Base-by-base conservation (phyloP, 2,888 invertebrate species). In the Macrophya annulata region DNA sequence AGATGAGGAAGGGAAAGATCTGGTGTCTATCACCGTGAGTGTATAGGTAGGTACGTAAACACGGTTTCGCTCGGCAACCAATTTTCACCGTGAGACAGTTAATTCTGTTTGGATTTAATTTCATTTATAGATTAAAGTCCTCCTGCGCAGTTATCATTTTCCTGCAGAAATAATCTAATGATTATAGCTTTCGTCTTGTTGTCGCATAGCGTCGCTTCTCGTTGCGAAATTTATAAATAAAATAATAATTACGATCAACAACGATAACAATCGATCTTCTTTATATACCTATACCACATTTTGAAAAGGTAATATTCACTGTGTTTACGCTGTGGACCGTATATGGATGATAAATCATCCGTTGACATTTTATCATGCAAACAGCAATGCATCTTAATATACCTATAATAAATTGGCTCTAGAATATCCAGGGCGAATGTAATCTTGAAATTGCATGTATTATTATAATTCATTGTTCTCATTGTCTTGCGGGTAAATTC, bases 71-170 rank as follows among this genome's bases (percentile, higher is more conserved):
- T 12, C 81, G 62, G 59, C 62, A 43, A 25, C 81, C 43, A 81
- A 81, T 81, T 81, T 81, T 81, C 81, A 62, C 12, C 31, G 62
- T n/a, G 45, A 77, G 51, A 77, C 51, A 77, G 77, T 77, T 77
- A 62, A 62, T 62, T 62, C 43, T 81, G 81, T 81, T 81, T 81
- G 43, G 43, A 81, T 81, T 62, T 62, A 62, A 81, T 81, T 62
- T 81, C 59, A 81, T 62, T 81, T 31, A n/a, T 81, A 81, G 62
- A 62, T 81, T 62, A 40, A 51, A 77, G 9, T 37, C 81, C 81
- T 21, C 25, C 40, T n/a, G 25, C 48, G 12, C 74, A 15, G 21
- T 74, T 59, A 37, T 81, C 21, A 62, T 43, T 40, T 4, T 8
- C 51, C 17, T 17, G 15, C 21, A 12, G 31, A 37, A 77, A 48